A percentile compares a stretch with the other conserved stretches of the same genome.
Evolutionary conservation across 2,113 vertebrate species (phyloP).

Genomic region (Piprites chloris): DNA sequence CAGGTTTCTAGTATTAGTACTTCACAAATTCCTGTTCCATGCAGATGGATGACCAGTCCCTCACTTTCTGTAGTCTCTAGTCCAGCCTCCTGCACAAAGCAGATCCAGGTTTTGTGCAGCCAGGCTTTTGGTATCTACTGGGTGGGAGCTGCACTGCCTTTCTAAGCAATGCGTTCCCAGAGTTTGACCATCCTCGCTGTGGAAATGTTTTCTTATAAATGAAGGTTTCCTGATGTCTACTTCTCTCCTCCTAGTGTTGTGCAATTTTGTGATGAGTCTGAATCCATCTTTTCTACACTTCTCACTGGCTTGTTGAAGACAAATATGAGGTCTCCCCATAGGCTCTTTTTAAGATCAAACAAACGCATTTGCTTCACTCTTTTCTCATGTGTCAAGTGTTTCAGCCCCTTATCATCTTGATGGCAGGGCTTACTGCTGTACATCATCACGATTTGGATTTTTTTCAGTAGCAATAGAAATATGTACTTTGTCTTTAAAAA

Average conservation of each 20-base stretch:
- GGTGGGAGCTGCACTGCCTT: neutral
- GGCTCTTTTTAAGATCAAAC: neutral
- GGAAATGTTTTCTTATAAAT: neutral
- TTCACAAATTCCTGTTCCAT: neutral
- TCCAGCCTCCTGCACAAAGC: neutral
- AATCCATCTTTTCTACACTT: neutral
- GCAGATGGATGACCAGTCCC: neutral
- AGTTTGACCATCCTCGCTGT: neutral
- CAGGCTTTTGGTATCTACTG: neutral
- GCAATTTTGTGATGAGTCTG: neutral
- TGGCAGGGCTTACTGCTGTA: neutral
- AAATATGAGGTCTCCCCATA: neutral
- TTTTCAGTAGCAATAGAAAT: neutral
- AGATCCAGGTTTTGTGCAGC: neutral
- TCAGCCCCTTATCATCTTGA: neutral
- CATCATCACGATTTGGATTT: neutral
- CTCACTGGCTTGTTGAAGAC: neutral
- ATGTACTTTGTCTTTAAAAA: neutral
- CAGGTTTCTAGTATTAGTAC: neutral
- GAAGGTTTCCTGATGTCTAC: neutral
- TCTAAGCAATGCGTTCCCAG: neutral
- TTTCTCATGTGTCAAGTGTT: neutral
- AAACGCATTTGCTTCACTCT: neutral
- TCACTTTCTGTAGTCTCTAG: neutral
- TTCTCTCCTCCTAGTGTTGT: neutral